Conservation (phyloP, 2,888 invertebrate species). For the Brachypalpus laphriformis region DNA sequence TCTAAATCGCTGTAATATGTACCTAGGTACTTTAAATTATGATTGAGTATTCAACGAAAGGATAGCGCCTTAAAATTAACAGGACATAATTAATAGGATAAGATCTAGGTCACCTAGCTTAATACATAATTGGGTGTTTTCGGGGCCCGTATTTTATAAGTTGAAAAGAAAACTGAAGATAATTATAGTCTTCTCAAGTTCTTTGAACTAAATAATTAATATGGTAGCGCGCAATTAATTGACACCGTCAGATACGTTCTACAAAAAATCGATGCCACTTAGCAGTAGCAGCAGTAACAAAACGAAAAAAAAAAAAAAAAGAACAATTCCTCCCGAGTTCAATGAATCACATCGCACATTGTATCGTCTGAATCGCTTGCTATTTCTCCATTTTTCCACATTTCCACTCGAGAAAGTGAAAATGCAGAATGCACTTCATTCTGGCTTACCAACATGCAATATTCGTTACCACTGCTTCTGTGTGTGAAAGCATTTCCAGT, state of each 20-base stretch:
- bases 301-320: neutral
- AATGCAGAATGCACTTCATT: neutral
- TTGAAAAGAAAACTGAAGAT: conserved; percentile 9
- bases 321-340: conserved; percentile 7
- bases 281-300: neutral
- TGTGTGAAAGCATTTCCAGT: conserved; percentile 4
- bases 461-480: conserved; percentile 11
- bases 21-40: too few relatives aligned
- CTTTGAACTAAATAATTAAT: conserved; percentile 33
- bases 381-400: neutral
- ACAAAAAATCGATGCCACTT: conserved; percentile 4
- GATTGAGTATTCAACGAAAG: neutral
- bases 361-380: conserved; percentile 6
- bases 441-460: neutral
- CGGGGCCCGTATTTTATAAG: neutral
- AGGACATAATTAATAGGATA: neutral
- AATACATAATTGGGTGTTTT: conserved; percentile 12
- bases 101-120: conserved; percentile 8
- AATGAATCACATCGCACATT: conserved; percentile 10
- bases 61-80: neutral
- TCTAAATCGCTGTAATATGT: too few relatives aligned
- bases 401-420: conserved; percentile 14
- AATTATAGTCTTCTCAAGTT: conserved; percentile 24
- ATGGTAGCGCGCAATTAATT: conserved; percentile 35
- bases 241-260: conserved; percentile 14